phyloP scores from a whole-genome alignment of 1,140 invertebrate species.

The Psilanteris sp. region DNA sequence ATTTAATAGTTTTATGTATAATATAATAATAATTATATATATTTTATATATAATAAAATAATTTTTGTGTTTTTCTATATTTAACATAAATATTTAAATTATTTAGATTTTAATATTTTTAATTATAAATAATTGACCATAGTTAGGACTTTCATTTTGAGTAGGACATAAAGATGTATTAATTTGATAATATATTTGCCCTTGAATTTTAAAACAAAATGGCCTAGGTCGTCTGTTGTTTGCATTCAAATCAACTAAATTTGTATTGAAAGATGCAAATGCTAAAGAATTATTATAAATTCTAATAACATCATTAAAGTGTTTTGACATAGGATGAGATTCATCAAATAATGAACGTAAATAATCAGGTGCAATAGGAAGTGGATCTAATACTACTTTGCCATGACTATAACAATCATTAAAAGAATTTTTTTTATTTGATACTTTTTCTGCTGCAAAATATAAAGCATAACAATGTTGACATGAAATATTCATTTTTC shows the following conservation, averaged over 20 bases:
- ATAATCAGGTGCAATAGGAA: background rate
- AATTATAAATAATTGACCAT: no score
- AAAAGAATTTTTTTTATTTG: background rate
- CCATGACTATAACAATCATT: conserved; percentile 12
- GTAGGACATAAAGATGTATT: no score
- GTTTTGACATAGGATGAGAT: conserved; percentile 8
- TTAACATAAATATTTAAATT: no score
- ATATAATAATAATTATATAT: no score
- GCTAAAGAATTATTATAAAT: conserved; percentile 36
- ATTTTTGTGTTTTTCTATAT: no score
- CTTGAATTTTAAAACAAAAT: no score
- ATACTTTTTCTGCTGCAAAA: background rate
- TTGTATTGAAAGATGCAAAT: conserved; percentile 43
- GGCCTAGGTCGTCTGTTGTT: conserved; percentile 17
- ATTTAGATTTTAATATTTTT: no score
- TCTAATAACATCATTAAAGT: conserved; percentile 31
- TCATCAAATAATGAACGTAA: conserved; percentile 16
- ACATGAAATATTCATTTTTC: background rate
- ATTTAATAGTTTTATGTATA: no score
- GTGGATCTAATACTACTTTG: background rate
- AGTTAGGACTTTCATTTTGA: no score
- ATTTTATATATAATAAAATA: no score
- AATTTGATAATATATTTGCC: no score
- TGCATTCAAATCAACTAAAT: conserved; percentile 30
- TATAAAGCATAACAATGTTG: background rate